Evolutionary conservation across 2,888 invertebrate species (phyloP), one percentile per base, ranked within the genome.

Genomic region (Pteria penguin): DNA sequence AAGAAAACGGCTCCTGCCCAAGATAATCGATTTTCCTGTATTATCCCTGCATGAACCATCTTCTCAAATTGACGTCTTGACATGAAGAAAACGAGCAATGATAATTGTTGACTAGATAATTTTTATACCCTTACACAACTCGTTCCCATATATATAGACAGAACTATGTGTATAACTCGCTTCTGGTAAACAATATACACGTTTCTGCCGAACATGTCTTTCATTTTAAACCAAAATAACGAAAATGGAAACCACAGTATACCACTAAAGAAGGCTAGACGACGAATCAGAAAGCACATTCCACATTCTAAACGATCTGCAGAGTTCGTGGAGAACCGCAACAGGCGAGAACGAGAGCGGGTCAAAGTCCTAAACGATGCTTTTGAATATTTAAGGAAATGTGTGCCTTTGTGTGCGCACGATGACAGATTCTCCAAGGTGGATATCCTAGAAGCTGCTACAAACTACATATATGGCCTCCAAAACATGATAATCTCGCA

Each of bases 281-380:
- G 45, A 45, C 45, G 66, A 8, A 72, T 62, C 26, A 57, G 76
- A 24, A 55, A 58, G 11, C 76, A 77, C 18, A 62, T 77, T 11
- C 76, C 76, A n/a, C 76, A 77, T 54, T 63, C 76, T 0, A 60
- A 73, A 36, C 54, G 72, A 22, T 58, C 76, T 24, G 31, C 54
- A 18, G 72, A 72, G 45, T 66, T 65, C 11, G 76, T 77, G 1
- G 54, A 61, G 26, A 69, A 33, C 27, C 33, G 76, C 5, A 77
- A 77, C 63, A 58, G 14, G 11, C 29, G 72, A 22, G 76, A 77
- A 65, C 63, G 76, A 4, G 52, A 63, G 27, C 29, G 76, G 29
- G 69, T 73, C 33, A 45, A 57, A 24, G 55, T 65, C 2, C 60
- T 77, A 3, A 77, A 77, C 33, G 76, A 65, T 22, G 76, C 72